Percentiles rank a stretch among this genome's conserved stretches.
These are phyloP conservation scores for Rhinophrynus dorsalis DNA, from an alignment of 2,797 vertebrate genomes.

Conservation along the genomic window DNA sequence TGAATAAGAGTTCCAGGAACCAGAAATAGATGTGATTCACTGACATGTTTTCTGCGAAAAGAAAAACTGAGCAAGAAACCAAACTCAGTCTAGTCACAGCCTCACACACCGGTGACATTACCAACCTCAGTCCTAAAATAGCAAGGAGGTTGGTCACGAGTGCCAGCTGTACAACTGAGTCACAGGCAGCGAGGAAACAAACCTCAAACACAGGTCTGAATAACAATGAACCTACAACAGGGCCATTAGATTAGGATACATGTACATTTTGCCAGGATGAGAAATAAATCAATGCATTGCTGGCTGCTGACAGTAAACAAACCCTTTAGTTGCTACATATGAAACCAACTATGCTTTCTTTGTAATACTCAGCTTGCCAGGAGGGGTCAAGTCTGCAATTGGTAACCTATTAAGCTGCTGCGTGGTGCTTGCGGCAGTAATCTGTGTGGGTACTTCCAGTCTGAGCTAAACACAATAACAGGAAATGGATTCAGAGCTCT, in stretches of 20 bases:
- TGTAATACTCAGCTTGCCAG: no score
- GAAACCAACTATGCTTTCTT: no score
- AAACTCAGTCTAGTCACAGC: slow-evolving; percentile 15
- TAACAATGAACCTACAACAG: not conserved
- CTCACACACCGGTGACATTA: not conserved
- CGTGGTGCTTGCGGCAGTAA: not conserved
- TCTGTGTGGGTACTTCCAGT: slow-evolving; percentile 14
- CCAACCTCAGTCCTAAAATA: slow-evolving; percentile 8
- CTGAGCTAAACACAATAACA: slow-evolving; percentile 1
- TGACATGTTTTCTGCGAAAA: slow-evolving; percentile 12
- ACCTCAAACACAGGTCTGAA: not conserved
- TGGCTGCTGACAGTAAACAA: no score
- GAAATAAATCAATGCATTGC: no score
- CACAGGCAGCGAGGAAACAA: slow-evolving; percentile 2
- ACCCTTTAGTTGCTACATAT: no score
- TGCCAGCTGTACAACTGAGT: slow-evolving; percentile 24
- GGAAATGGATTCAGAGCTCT: slow-evolving; percentile 2
- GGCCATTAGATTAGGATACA: not conserved
- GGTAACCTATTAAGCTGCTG: not conserved
- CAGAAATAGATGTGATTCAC: slow-evolving; percentile 29
- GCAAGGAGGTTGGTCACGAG: slow-evolving; percentile 24
- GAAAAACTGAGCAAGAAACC: slow-evolving; percentile 15
- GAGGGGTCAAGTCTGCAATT: not conserved
- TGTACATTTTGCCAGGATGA: no score
- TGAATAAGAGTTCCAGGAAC: slow-evolving; percentile 16